Percentiles rank a stretch among this genome's conserved stretches.
Evolutionary conservation across 2,797 vertebrate species (phyloP).

Genomic region (Micromesistius poutassou): DNA sequence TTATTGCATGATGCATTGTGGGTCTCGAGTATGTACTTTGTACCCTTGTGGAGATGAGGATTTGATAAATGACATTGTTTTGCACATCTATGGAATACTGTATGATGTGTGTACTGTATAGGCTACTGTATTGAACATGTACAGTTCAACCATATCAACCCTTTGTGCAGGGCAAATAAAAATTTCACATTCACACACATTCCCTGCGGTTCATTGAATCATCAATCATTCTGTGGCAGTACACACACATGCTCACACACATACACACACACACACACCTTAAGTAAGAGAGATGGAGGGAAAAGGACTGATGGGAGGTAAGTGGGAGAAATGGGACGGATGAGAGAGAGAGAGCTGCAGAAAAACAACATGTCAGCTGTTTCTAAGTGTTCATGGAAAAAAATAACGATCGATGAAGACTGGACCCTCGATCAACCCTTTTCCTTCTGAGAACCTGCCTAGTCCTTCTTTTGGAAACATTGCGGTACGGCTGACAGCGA

Average conservation of each 20-base stretch:
- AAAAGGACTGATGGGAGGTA: not conserved
- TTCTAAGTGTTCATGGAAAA: conserved; percentile 43
- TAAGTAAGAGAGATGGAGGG: conserved; percentile 1
- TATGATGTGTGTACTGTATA: not conserved
- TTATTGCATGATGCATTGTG: not conserved
- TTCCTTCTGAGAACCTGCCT: conserved; percentile 6
- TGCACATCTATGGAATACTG: not conserved
- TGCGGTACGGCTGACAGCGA: not conserved
- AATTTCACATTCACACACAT: not conserved
- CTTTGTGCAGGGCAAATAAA: not conserved
- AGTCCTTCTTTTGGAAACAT: not conserved
- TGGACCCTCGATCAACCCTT: not conserved
- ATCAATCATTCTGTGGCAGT: not conserved
- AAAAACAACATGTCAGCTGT: conserved; percentile 41
- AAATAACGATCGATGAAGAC: not conserved
- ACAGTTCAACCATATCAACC: not conserved
- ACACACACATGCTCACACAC: too few relatives aligned
- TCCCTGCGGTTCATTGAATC: not conserved
- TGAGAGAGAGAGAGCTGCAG: not conserved
- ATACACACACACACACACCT: conserved; percentile 9
- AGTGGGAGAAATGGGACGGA: not conserved
- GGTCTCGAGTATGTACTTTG: not conserved
- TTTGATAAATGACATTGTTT: not conserved
- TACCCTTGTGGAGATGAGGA: not conserved
- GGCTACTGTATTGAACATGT: not conserved